Base-by-base conservation (phyloP, 2,888 invertebrate genomes). In the Gnatocerus cornutus region DNA sequence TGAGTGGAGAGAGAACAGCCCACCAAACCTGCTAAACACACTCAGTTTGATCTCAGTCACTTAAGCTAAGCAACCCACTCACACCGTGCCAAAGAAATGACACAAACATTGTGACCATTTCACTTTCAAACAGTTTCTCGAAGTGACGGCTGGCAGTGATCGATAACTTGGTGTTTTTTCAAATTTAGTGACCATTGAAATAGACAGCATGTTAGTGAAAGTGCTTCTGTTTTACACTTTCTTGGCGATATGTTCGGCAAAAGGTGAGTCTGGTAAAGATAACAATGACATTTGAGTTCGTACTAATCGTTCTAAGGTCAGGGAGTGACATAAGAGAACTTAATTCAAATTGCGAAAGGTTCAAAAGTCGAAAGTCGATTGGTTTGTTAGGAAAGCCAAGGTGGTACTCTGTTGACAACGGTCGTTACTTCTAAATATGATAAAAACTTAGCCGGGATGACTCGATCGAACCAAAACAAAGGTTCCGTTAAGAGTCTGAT, bases 71-170 rank as follows among this genome's bases (percentile, higher is more conserved):
- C 53, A 55, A 59, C 56, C 64, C 53, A 48, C 53, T 59, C 53
- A 62, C 48, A 33, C 27, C 46, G 67, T 67, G 63, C 63, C 59
- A 68, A 71, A 63, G 76, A 74, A 73, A 76, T 75, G 76, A 74
- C 75, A 76, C 71, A 70, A 69, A 73, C 71, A 69, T 62, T 74
- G 74, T 75, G 72, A 72, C 72, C 71, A 73, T 75, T 76, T 76
- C 76, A 76, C 76, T 76, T 76, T 76, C 75, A 70, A 65, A 53
- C 50, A 50, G 39, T 50, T 50, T 46, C 46, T 56, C 37, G 5
- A 27, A 45, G 58, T 58, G 58, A 58, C 64, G 37, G 45, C 48
- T 59, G 48, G 48, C 9, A 43, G 59, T 59, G 59, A 12, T 8
- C 46, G 3, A 37, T 33, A 10, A 12, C 33, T 33, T 37, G 37